These are phyloP conservation scores for Triplophysa tibetana DNA, from an alignment of 2,113 vertebrate species.

Conservation along the genomic window DNA sequence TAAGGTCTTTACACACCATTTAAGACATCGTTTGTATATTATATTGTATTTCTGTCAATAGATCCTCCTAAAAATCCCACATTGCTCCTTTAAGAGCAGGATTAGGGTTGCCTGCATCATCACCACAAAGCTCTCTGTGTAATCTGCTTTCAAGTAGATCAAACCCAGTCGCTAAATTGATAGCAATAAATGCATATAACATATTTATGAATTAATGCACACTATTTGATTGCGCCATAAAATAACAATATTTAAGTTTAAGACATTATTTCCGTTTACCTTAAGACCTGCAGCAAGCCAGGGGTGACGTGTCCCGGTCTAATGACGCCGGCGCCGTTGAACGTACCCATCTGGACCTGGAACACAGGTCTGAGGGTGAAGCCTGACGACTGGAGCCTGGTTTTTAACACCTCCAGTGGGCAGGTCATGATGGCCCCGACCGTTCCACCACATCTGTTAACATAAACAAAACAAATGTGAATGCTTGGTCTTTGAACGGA, in stretches of 20 bases:
- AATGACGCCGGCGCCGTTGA: conserved; percentile 86
- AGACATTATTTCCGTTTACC: conserved; percentile 73
- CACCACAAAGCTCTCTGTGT: background rate
- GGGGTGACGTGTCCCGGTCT: conserved; percentile 86
- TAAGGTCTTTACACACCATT: too few species aligned
- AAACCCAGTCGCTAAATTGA: background rate
- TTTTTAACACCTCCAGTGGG: conserved; percentile 95
- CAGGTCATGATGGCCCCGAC: conserved; percentile 94
- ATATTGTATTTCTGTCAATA: too few species aligned
- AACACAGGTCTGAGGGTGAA: conserved; percentile 85
- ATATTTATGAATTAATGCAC: background rate
- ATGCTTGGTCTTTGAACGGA: background rate
- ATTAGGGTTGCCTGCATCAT: background rate
- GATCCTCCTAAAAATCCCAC: too few species aligned
- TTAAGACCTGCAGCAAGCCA: conserved; percentile 85
- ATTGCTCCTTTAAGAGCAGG: background rate
- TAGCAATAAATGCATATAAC: background rate
- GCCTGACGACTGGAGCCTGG: conserved; percentile 89
- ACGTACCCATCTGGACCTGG: conserved; percentile 91
- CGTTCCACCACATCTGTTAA: conserved; percentile 89
- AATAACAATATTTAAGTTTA: background rate
- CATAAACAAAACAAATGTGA: conserved; percentile 18
- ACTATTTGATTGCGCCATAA: background rate
- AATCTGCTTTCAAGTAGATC: conserved; percentile 9
- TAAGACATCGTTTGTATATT: too few species aligned